Conservation (phyloP, 2,888 invertebrate genomes). For the Limnephilus auricula region DNA sequence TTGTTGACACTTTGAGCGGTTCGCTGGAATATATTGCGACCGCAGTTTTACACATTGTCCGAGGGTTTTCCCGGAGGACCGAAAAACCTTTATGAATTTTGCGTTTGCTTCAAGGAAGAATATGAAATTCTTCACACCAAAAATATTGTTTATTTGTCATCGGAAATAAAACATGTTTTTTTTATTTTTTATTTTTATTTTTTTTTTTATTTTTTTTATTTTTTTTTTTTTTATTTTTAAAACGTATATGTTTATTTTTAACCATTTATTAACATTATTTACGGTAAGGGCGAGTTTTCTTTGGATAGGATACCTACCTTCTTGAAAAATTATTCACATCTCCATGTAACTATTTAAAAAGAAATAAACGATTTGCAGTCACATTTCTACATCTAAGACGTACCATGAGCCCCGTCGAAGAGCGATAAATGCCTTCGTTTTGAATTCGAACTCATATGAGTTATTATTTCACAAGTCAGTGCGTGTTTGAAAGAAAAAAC, state of each 20-base stretch:
- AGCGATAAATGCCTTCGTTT: no score
- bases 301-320: neutral
- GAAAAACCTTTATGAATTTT: neutral
- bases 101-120: neutral
- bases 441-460: no score
- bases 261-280: neutral
- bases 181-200: no score
- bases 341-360: neutral
- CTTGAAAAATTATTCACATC: neutral
- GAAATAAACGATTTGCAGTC: neutral
- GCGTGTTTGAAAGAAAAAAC: no score
- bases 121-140: neutral
- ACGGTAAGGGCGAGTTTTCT: neutral
- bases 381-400: neutral
- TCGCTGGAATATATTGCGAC: slow-evolving; percentile 36
- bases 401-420: no score
- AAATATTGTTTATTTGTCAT: neutral
- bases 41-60: slow-evolving; percentile 46
- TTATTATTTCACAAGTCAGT: no score
- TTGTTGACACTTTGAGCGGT: slow-evolving; percentile 54
- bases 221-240: no score
- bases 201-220: no score
- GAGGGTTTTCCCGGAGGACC: slow-evolving; percentile 29
- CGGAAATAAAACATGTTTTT: neutral
- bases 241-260: neutral